Conservation (phyloP, 2,888 invertebrate genomes). For the Andricus curvator region DNA sequence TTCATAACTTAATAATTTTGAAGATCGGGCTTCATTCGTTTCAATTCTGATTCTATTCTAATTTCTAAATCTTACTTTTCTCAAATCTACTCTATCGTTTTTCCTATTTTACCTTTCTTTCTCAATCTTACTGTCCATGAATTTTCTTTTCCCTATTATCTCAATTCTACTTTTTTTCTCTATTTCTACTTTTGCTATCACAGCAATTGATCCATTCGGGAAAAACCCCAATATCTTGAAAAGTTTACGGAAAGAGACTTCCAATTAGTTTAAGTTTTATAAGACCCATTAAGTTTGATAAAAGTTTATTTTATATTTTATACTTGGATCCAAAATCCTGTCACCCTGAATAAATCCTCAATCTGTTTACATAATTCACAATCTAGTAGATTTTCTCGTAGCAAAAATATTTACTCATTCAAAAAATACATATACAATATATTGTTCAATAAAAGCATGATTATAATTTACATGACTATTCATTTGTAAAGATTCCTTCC, state of each 20-base stretch:
- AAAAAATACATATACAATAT: conserved; percentile 42
- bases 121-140: conserved; percentile 15
- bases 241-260: conserved; percentile 7
- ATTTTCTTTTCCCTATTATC: conserved; percentile 27
- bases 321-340: neutral
- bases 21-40: conserved; percentile 22
- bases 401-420: neutral
- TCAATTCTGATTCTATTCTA: conserved; percentile 39
- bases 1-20: conserved; percentile 32
- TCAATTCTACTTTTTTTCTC: conserved; percentile 1
- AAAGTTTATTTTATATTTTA: conserved; percentile 33
- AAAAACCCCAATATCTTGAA: neutral
- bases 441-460: conserved; percentile 43
- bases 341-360: neutral
- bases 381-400: neutral
- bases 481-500: conserved; percentile 33
- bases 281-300: conserved; percentile 28
- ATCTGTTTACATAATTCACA: neutral
- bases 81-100: neutral
- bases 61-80: conserved; percentile 37
- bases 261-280: conserved; percentile 17
- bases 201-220: conserved; percentile 51
- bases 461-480: conserved; percentile 47
- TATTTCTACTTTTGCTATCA: conserved; percentile 60
- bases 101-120: neutral